phyloP scores from a whole-genome alignment of 2,888 invertebrate species.

The Mayetiola destructor region DNA sequence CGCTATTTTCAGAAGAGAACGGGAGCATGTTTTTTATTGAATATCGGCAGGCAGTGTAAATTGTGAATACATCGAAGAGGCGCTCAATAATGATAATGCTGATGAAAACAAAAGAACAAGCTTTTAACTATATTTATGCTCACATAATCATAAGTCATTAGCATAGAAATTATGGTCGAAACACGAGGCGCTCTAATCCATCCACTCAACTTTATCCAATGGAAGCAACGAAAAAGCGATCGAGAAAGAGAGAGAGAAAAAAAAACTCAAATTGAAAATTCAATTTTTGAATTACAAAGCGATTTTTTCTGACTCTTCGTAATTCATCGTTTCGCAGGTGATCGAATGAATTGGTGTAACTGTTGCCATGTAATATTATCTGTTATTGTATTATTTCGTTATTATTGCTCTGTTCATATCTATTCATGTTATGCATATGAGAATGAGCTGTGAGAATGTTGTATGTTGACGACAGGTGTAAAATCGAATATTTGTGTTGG shows the following conservation, averaged over 20 bases:
- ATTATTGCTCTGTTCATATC: no score
- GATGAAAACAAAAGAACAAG: constrained; percentile 9
- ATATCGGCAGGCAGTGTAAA: neutral
- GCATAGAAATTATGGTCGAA: constrained; percentile 5
- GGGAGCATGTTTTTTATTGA: neutral
- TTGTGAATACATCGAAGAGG: neutral
- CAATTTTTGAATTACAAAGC: constrained; percentile 1
- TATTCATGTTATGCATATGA: no score
- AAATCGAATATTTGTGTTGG: constrained; percentile 4
- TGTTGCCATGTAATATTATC: neutral
- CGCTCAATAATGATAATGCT: neutral
- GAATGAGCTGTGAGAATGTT: neutral
- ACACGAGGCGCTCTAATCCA: neutral
- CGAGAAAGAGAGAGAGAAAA: neutral
- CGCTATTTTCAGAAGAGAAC: no score
- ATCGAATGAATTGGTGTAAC: neutral
- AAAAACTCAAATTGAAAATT: neutral
- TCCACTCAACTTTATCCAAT: neutral
- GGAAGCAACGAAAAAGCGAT: neutral
- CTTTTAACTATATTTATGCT: constrained; percentile 1
- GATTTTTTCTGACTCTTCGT: no score
- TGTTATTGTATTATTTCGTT: no score
- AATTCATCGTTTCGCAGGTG: constrained; percentile 12
- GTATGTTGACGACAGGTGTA: constrained; percentile 1
- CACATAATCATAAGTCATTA: constrained; percentile 12